Conservation (phyloP, 2,113 vertebrate species). For the Theristicus caerulescens region DNA sequence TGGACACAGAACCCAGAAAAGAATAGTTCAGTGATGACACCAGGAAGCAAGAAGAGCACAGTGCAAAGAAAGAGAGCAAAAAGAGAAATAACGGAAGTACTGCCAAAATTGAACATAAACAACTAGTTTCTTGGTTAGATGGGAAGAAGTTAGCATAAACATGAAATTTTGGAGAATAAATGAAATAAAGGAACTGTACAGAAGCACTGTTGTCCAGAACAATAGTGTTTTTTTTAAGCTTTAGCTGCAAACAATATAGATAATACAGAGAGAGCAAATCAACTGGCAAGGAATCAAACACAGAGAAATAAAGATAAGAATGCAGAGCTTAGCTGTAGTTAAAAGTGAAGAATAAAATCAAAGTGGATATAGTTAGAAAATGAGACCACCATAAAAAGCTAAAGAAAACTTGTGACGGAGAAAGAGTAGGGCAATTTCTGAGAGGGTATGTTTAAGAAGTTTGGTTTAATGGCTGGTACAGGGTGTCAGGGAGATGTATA, state of each 20-base stretch:
- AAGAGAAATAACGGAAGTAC: background rate
- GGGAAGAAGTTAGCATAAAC: background rate
- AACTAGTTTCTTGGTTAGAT: background rate
- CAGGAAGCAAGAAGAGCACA: background rate
- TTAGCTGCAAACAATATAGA: background rate
- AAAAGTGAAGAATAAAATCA: background rate
- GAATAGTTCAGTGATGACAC: background rate
- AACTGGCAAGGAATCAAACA: background rate
- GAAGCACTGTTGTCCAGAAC: background rate
- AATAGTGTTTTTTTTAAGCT: background rate
- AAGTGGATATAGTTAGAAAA: background rate
- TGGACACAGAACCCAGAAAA: background rate
- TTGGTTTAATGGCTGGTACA: background rate
- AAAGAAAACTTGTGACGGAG: background rate
- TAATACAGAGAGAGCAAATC: background rate
- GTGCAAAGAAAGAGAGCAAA: background rate
- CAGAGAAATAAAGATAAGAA: background rate
- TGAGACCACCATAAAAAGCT: background rate
- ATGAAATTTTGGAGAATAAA: background rate
- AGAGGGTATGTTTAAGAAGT: background rate
- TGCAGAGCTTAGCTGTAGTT: background rate
- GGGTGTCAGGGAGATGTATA: background rate
- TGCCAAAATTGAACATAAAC: background rate
- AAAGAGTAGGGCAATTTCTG: background rate
- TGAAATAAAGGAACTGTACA: background rate